Evolutionary conservation across 2,888 invertebrate genomes (phyloP), one percentile per base, ranked within the genome.

Genomic region (Troides oblongomaculatus): DNA sequence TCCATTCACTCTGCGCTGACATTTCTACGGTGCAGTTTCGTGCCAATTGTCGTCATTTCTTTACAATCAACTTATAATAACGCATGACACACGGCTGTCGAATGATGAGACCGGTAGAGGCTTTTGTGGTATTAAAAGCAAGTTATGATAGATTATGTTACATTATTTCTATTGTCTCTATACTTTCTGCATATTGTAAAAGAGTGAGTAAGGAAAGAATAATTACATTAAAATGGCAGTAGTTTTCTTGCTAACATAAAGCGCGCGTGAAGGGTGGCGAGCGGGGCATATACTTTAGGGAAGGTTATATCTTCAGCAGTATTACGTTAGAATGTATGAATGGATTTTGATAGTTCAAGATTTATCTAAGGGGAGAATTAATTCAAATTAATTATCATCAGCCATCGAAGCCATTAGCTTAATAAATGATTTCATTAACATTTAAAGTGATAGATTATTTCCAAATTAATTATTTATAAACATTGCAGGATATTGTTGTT

Each of bases 1-100:
- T 89, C 90, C 90, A 90, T 92, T 92, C 90, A 91, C 90, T 87
- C 86, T 79, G 82, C 78, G 82, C 85, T 92, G 92, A 90, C 91
- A 91, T 92, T 91, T 91, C 84, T 86, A 83, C 80, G 81, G 81
- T 76, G 77, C 74, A 74, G 82, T 81, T 83, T 81, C 82, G 84
- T 88, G 89, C 87, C 88, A 86, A 87, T 89, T 79, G 70, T 60
- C 69, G 57, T 62, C 65, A 59, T 66, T 60, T 60, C 39, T 66
- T 59, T 66, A 66, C 63, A 66, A 70, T 70, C 25, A n/a, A 39
- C 5, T 66, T 63, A 63, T 66, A 66, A 56, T 70, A 70, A 60
- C 18, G 58, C 30, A 62, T 59, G 53, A 39, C n/a, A 59, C 50
- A 66, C n/a, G 50, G 53, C 39, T 66, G 23, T 30, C 50, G 50